Percentiles rank a stretch among this genome's conserved stretches.
phyloP scores from a whole-genome alignment of 2,113 vertebrate genomes.

The Gila orcuttii region DNA sequence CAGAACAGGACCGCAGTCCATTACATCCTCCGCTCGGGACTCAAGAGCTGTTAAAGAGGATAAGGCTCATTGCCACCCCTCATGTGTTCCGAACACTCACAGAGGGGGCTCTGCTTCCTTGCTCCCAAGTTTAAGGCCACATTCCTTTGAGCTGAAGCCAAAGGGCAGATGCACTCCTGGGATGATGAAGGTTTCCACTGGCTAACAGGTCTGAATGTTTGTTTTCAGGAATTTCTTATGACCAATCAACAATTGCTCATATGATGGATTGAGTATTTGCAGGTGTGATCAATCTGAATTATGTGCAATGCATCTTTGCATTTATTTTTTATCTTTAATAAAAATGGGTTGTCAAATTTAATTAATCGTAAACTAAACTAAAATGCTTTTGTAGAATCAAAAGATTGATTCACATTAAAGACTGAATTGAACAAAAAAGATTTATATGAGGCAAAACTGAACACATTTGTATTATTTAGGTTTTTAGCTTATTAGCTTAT shows the following conservation, averaged over 20 bases:
- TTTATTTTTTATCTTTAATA: neutral
- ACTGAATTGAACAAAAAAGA: neutral
- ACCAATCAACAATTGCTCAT: neutral
- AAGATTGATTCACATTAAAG: neutral
- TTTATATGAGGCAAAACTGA: neutral
- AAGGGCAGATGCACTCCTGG: conserved; percentile 16
- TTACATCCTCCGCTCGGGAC: conserved; percentile 51
- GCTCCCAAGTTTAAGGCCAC: conserved; percentile 25
- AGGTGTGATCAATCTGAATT: neutral
- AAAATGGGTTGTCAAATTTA: too few relatives aligned
- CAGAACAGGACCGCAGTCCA: conserved; percentile 43
- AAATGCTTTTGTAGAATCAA: neutral
- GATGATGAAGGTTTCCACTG: conserved; percentile 30
- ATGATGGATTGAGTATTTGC: neutral
- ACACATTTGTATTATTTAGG: neutral
- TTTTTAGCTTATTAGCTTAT: neutral
- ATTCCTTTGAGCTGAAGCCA: conserved; percentile 43
- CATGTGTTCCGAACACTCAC: conserved; percentile 43
- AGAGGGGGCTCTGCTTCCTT: conserved; percentile 34
- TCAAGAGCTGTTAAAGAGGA: conserved; percentile 55
- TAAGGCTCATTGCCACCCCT: conserved; percentile 48
- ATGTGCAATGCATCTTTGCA: neutral
- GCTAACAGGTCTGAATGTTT: neutral
- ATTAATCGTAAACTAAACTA: neutral
- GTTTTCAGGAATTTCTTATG: neutral